Evolutionary conservation across 2,113 vertebrate species (phyloP), one percentile per base, ranked within the genome.

Genomic region (Oncorhynchus nerka): DNA sequence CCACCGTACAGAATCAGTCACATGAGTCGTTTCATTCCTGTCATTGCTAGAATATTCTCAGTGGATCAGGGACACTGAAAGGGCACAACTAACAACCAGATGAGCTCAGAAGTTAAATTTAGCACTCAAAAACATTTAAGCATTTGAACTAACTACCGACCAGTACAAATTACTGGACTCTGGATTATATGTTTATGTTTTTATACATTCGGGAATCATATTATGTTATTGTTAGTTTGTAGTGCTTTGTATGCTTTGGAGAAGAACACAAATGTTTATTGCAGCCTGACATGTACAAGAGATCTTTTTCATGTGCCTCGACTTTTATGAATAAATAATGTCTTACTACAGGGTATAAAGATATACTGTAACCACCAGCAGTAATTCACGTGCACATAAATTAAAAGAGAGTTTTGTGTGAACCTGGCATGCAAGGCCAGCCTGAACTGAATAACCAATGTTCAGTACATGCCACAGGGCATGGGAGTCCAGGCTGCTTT

Each of bases 11-110:
- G 65, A 79, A 49, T 77, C 73, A 73, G 78, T 78, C 79, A 66
- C 45, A 74, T 74, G 79, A 55, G 13, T 55, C 48, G 59, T 59
- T 26, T 73, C 82, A 74, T 83, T 85, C 85, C 79, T 83, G 62
- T 59, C 85, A 84, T 84, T 68, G 39, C 39, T 65, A 4, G 70
- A 45, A 80, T 85, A 83, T 80, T 81, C 67, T 75, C 67, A 71
- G 74, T 62, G 16, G 62, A 73, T 65, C 65, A 28, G 26, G 64
- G 68, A 49, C 68, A 48, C 71, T 24, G 67, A 68, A 70, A 45
- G 39, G 39, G 39, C 39, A 45, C 39, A 45, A 11, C 39, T 3
- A 45, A 13, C 66, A 70, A 24, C 11, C 19, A 32, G 16, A 70
- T 74, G 59, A 74, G 39, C 71, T 70, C 68, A 68, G 13, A 74